Percentiles rank a stretch among this genome's conserved stretches.
These are phyloP conservation scores for Parnassius glacialis DNA, from an alignment of 2,888 invertebrate species.

Conservation along the genomic window DNA sequence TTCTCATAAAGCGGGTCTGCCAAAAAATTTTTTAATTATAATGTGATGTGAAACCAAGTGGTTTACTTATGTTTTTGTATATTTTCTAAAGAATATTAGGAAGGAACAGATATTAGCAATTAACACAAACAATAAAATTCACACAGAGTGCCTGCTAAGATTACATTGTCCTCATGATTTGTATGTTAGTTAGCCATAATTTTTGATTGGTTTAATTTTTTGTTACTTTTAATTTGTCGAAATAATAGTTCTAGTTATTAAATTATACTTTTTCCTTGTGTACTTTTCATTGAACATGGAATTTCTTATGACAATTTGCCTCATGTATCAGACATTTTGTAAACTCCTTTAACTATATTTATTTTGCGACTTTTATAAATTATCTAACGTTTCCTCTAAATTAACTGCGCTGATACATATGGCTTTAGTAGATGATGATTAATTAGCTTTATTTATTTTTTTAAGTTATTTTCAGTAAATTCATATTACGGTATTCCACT, in stretches of 20 bases:
- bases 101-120: slow-evolving; percentile 56
- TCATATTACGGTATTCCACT: slow-evolving; percentile 28
- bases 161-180: slow-evolving; percentile 64
- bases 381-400: slow-evolving; percentile 42
- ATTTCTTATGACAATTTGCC: slow-evolving; percentile 44
- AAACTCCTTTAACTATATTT: slow-evolving; percentile 42
- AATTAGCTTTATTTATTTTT: slow-evolving; percentile 74
- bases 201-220: slow-evolving; percentile 64
- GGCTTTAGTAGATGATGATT: slow-evolving; percentile 65
- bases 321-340: slow-evolving; percentile 57
- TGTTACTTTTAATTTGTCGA: slow-evolving; percentile 67
- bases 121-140: slow-evolving; percentile 65
- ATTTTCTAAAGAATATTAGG: slow-evolving; percentile 53
- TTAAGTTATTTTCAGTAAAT: slow-evolving; percentile 73
- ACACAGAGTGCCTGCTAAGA: slow-evolving; percentile 77
- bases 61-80: slow-evolving; percentile 60
- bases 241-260: slow-evolving; percentile 69
- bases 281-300: slow-evolving; percentile 32
- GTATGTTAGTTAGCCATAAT: slow-evolving; percentile 71
- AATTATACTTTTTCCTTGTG: slow-evolving; percentile 55
- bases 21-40: slow-evolving; percentile 33
- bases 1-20: slow-evolving; percentile 9
- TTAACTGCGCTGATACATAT: slow-evolving; percentile 59
- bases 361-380: slow-evolving; percentile 42
- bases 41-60: slow-evolving; percentile 36